Percentiles rank a stretch among this genome's conserved stretches.
phyloP scores from a whole-genome alignment of 2,797 vertebrate genomes.

The Luscinia luscinia region DNA sequence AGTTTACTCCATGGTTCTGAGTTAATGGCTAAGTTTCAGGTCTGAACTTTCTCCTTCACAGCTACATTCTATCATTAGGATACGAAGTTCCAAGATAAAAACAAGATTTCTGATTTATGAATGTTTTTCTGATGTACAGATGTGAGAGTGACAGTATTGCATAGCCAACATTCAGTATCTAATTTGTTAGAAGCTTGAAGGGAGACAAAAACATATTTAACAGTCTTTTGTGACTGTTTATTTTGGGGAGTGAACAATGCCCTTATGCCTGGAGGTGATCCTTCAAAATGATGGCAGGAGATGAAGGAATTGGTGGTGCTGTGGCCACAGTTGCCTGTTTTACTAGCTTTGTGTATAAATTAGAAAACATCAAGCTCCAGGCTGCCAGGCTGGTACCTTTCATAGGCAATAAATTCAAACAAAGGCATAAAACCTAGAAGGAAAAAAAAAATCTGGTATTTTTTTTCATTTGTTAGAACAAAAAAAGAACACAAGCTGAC shows the following conservation, averaged over 20 bases:
- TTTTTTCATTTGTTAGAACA: background rate
- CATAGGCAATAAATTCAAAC: conserved; percentile 15
- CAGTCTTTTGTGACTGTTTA: background rate
- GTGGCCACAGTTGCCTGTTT: conserved; percentile 5
- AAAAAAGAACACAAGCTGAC: background rate
- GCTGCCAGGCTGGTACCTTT: conserved; percentile 17
- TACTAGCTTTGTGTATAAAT: conserved; percentile 41
- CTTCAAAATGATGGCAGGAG: conserved; percentile 16
- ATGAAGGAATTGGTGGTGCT: background rate
- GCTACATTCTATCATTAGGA: background rate
- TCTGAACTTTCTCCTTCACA: background rate
- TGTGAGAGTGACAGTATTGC: background rate
- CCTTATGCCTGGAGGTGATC: conserved; percentile 24
- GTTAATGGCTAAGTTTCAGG: background rate
- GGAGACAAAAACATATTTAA: background rate
- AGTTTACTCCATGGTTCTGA: background rate
- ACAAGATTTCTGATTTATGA: background rate
- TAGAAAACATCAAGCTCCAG: conserved; percentile 12
- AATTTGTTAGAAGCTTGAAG: background rate
- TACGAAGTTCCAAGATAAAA: background rate
- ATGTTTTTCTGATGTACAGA: background rate
- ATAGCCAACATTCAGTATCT: background rate
- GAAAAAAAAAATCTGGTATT: background rate
- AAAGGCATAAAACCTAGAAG: conserved; percentile 23
- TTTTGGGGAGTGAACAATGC: background rate